phyloP scores from a whole-genome alignment of 1,140 invertebrate species.

The Diuraphis noxia region DNA sequence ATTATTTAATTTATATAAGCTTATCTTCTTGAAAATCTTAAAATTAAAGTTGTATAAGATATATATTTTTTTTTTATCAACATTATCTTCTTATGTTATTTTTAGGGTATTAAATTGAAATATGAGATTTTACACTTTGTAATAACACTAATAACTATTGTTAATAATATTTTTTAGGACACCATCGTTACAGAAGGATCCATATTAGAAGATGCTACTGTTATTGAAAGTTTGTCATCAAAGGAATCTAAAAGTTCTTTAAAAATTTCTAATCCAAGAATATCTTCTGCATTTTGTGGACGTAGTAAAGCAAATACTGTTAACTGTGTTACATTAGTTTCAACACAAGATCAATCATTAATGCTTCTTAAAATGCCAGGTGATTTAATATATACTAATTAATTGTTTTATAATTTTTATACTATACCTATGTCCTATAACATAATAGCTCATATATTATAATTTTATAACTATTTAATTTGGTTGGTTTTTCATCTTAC shows the following conservation, averaged over 20 bases:
- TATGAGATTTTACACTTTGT: too few species aligned
- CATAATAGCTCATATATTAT: not conserved
- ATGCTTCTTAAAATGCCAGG: slow-evolving; percentile 54
- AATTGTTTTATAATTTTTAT: not conserved
- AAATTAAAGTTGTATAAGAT: not conserved
- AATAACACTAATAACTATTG: not conserved
- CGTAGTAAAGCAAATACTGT: slow-evolving; percentile 54
- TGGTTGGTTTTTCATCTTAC: not conserved
- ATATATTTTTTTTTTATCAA: not conserved
- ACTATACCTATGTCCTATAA: not conserved
- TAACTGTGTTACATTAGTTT: slow-evolving; percentile 47
- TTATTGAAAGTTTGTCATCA: slow-evolving; percentile 44
- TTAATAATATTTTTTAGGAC: slow-evolving; percentile 24
- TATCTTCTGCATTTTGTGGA: slow-evolving; percentile 53
- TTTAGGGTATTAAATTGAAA: not conserved
- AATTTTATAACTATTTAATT: too few species aligned
- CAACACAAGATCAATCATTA: slow-evolving; percentile 48
- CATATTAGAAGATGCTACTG: slow-evolving; percentile 38
- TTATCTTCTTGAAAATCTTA: not conserved
- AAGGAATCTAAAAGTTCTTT: slow-evolving; percentile 5
- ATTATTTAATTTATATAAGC: not conserved
- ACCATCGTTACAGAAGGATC: slow-evolving; percentile 33
- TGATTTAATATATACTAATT: slow-evolving; percentile 1
- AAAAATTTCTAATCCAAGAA: slow-evolving; percentile 38
- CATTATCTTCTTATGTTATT: not conserved